phyloP scores from a whole-genome alignment of 53 echinoderm and acorn worm species.

The Antedon mediterranea region DNA sequence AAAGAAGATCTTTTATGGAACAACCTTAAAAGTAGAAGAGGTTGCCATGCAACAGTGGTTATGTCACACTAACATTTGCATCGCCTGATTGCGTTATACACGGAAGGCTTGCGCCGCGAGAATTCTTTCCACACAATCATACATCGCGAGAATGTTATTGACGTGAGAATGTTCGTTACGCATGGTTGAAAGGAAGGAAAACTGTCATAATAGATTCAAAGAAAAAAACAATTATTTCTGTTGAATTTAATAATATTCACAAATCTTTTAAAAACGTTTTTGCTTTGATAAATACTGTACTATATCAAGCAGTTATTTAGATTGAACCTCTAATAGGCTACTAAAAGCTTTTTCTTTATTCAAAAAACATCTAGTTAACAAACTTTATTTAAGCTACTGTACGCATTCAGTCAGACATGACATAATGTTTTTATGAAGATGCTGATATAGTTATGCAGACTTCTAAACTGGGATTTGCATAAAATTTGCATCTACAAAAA shows the following conservation, averaged over 20 bases:
- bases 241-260: too few relatives aligned
- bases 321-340: too few relatives aligned
- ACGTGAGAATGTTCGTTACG: neutral
- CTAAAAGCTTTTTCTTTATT: too few relatives aligned
- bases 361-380: too few relatives aligned
- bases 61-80: neutral
- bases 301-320: too few relatives aligned
- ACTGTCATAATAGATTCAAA: neutral
- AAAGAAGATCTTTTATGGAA: too few relatives aligned
- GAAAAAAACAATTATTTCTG: neutral
- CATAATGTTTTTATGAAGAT: too few relatives aligned
- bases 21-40: neutral
- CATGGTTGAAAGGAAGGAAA: neutral
- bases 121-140: neutral
- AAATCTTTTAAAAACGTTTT: too few relatives aligned
- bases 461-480: neutral
- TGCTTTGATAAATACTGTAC: too few relatives aligned
- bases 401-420: too few relatives aligned
- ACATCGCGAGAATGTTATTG: neutral
- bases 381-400: too few relatives aligned
- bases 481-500: neutral
- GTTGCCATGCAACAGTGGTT: neutral
- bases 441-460: too few relatives aligned
- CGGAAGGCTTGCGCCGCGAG: neutral
- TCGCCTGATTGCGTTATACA: neutral